Evolutionary conservation across 2,797 vertebrate species (phyloP), one percentile per base, ranked within the genome.

Genomic region (Labroides dimidiatus): DNA sequence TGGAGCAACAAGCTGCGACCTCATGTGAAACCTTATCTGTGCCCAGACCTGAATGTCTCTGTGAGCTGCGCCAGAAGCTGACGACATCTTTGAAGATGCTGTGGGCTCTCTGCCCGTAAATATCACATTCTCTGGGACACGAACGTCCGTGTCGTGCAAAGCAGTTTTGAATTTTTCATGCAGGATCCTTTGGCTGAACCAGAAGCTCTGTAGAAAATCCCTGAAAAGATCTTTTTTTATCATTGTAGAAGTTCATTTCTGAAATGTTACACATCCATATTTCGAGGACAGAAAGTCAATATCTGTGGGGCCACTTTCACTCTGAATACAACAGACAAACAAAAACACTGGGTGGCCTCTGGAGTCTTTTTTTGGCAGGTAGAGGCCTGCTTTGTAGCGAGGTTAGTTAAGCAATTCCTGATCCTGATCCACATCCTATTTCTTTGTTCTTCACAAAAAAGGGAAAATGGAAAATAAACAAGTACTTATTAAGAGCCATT

Each of bases 201-300:
- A 64, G 84, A 86, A 68, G 48, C 62, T 56, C 72, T 66, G 33
- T 20, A 15, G 19, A 62, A 64, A 30, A 66, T 65, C 70, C 53
- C 21, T 75, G 48, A 19, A n/a, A 77, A 75, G 54, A 45, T 24
- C 30, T 33, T 21, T 65, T 73, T 63, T n/a, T 17, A 52, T 58
- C 30, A 68, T 77, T 76, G 70, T 37, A 81, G 75, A 76, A 64
- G 20, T 57, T 78, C 5, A 67, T 78, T 61, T 73, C 57, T 24
- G 49, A 84, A 85, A 77, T 82, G 84, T 83, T 81, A 45, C 51
- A 48, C 60, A 86, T 84, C 58, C 61, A 79, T 86, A 83, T 84
- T 77, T 39, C 16, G 64, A 45, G 51, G 75, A 84, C 65, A 57
- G 70, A 54, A 84, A 86, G 85, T 86, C 81, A 64, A 86, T 89